Conservation (phyloP, 2,797 vertebrate genomes). For the Sphaeramia orbicularis region DNA sequence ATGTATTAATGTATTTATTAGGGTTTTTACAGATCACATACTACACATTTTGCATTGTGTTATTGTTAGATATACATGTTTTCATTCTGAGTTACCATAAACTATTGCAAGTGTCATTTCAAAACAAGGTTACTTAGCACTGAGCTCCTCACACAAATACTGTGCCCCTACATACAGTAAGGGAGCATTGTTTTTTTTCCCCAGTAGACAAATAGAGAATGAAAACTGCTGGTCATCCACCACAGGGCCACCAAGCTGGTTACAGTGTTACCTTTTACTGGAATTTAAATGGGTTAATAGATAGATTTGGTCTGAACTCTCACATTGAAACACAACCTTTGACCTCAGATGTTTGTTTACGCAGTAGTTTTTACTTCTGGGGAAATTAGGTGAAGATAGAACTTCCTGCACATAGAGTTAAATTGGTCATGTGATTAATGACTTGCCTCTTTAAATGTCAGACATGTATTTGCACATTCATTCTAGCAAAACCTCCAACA, state of each 20-base stretch:
- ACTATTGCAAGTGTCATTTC: conserved; percentile 7
- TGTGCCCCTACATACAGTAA: conserved; percentile 25
- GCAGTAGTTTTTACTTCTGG: conserved; percentile 2
- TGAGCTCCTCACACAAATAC: neutral
- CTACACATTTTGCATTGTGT: too few species aligned
- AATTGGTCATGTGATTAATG: conserved; percentile 1
- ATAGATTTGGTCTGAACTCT: conserved; percentile 23
- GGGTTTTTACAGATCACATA: neutral
- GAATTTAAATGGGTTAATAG: conserved; percentile 22
- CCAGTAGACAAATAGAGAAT: conserved; percentile 35
- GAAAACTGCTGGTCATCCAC: conserved; percentile 23
- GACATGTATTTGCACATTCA: neutral
- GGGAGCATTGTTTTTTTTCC: conserved; percentile 25
- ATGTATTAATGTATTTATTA: too few species aligned
- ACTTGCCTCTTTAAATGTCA: too few species aligned
- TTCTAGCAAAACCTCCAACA: neutral
- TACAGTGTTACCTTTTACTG: conserved; percentile 44
- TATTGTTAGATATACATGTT: too few species aligned
- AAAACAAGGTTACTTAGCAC: conserved; percentile 1
- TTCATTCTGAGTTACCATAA: conserved; percentile 2
- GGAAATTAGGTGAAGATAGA: neutral
- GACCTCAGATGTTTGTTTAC: conserved; percentile 1
- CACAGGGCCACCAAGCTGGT: conserved; percentile 6
- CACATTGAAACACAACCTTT: conserved; percentile 6
- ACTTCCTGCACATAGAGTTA: neutral